Evolutionary conservation across 2,113 vertebrate genomes (phyloP).

Genomic region (Copsychus sechellarum): DNA sequence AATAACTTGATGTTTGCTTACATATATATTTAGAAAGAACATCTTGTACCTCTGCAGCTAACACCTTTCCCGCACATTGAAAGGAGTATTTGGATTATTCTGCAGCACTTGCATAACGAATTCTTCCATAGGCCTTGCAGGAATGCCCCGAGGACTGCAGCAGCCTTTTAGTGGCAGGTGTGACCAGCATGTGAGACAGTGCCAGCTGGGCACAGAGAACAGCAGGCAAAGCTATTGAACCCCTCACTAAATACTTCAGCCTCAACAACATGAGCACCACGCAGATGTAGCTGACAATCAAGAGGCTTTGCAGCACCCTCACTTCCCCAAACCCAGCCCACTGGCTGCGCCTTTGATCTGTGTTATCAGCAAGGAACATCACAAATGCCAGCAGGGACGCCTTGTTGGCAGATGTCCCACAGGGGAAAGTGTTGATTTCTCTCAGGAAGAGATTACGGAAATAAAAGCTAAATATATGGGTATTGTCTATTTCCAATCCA

Average conservation of each 20-base stretch:
- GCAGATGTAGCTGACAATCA: background rate
- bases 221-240: background rate
- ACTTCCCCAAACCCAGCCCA: background rate
- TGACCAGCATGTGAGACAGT: background rate
- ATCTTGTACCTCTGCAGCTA: background rate
- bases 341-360: background rate
- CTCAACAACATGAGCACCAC: background rate
- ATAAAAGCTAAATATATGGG: background rate
- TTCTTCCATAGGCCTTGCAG: background rate
- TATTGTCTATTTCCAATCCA: background rate
- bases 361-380: background rate
- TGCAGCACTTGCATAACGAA: background rate
- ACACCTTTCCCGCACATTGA: background rate
- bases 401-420: background rate
- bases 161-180: background rate
- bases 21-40: conserved; percentile 21
- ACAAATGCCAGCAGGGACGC: background rate
- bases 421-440: background rate
- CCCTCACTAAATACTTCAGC: background rate
- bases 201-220: background rate
- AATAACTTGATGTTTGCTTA: conserved; percentile 13
- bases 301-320: background rate
- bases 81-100: background rate
- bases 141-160: background rate
- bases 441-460: background rate